Percentiles rank a stretch among this genome's conserved stretches.
phyloP scores from a whole-genome alignment of 2,888 invertebrate genomes.

The Salticus scenicus region DNA sequence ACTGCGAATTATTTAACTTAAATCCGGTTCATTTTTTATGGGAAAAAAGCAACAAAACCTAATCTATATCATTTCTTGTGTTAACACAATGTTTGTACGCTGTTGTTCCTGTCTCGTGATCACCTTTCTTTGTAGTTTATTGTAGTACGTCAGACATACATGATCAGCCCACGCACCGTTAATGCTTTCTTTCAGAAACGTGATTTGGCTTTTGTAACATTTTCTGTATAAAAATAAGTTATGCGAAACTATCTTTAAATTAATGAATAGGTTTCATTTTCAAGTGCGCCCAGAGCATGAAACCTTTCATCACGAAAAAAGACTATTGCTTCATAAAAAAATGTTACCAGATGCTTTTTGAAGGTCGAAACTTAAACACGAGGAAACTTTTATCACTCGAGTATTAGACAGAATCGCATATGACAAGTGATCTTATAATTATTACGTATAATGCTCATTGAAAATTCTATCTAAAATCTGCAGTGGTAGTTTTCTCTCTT shows the following conservation, averaged over 20 bases:
- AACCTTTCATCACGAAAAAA: background rate
- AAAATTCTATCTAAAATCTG: too few species aligned
- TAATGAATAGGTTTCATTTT: background rate
- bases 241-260: constrained; percentile 2
- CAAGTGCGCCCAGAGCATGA: background rate
- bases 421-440: too few species aligned
- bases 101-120: background rate
- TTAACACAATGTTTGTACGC: background rate
- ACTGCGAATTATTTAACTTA: too few species aligned
- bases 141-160: constrained; percentile 3
- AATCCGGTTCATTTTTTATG: too few species aligned
- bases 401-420: too few species aligned
- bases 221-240: background rate
- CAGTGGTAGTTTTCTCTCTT: too few species aligned
- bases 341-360: too few species aligned
- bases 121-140: background rate
- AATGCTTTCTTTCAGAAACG: background rate
- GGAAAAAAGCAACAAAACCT: background rate
- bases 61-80: background rate
- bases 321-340: too few species aligned
- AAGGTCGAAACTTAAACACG: too few species aligned
- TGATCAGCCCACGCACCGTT: background rate
- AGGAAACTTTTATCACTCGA: too few species aligned
- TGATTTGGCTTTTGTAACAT: background rate
- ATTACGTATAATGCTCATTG: too few species aligned